Base-by-base conservation (phyloP, 2,113 vertebrate genomes). In the Phocoena sinus region DNA sequence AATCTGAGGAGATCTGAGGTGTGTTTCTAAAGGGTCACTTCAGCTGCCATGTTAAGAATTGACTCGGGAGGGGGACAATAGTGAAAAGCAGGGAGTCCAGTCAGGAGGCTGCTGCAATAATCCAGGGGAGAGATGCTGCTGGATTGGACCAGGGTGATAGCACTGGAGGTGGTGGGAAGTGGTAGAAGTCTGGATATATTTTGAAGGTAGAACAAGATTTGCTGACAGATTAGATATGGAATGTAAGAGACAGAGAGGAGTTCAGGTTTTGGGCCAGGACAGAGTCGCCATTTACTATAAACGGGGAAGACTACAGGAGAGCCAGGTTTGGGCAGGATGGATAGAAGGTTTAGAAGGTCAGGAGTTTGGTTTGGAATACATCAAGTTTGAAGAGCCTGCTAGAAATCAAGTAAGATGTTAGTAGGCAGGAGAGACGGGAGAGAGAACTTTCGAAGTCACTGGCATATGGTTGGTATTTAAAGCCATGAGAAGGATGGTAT, bases 351-450 rank as follows among this genome's bases (percentile, higher is more conserved):
- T 31, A 31, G 15, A 79, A 79, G 36, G 47, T 88, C 38, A 84
- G 44, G 58, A 84, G 38, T 84, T 15, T 80, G 84, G 50, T 71
- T 84, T 63, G n/a, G 53, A 91, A 91, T 6, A 53, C 2, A 15
- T 20, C 47, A 56, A 15, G 5, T 84, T 65, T 74, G 53, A 89
- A 92, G 67, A 79, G 41, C 63, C 68, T 74, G 11, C 89, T 74
- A 84, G 85, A 91, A 95, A 94, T 60, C 67, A 83, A 62, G 77
- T 6, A 73, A 47, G 79, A 91, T 21, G 25, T 58, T 56, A 77
- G 82, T 60, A 73, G 87, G 80, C 74, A 90, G 91, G 82, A 47
- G 82, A 95, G 68, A 47, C 28, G 20, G 28, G 77, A 94, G 53
- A 81, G 77, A 94, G 5, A 41, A 41, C 87, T 83, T n/a, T 68